Evolutionary conservation across 2,888 invertebrate genomes (phyloP).

Genomic region (Zygogramma bicolorata): DNA sequence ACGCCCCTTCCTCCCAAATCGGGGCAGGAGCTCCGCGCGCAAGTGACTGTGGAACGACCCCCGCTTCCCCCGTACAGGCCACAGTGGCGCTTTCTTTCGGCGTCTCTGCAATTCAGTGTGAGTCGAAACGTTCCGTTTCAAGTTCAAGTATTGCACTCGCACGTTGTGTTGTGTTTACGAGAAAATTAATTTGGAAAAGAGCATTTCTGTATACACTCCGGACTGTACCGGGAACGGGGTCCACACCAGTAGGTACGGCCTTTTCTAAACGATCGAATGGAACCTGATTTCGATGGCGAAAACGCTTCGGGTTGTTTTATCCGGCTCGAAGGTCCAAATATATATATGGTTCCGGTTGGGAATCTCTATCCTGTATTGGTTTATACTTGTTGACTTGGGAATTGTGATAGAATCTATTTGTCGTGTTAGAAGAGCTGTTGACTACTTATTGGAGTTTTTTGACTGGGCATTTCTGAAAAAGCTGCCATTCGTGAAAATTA

Average conservation of each 20-base stretch:
- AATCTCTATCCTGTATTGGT: too few relatives aligned
- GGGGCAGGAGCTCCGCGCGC: conserved; percentile 13
- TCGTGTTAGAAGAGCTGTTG: conserved; percentile 12
- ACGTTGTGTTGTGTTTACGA: conserved; percentile 89
- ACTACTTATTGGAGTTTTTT: conserved; percentile 24
- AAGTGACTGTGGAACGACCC: conserved; percentile 36
- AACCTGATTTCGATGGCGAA: not conserved
- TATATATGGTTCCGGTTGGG: not conserved
- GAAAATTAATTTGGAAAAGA: conserved; percentile 86
- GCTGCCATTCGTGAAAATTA: conserved; percentile 36
- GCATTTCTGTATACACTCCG: conserved; percentile 92
- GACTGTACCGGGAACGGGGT: conserved; percentile 60
- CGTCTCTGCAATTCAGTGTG: conserved; percentile 63
- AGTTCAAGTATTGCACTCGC: conserved; percentile 63
- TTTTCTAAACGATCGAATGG: conserved; percentile 1
- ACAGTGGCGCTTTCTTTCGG: conserved; percentile 49
- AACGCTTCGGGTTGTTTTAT: not conserved
- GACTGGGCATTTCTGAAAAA: conserved; percentile 39
- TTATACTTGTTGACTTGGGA: not conserved
- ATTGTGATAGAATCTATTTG: not conserved
- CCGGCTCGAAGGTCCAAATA: not conserved
- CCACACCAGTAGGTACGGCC: not conserved
- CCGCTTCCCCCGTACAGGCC: conserved; percentile 49
- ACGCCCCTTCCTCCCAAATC: conserved; percentile 13
- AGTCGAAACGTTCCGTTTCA: conserved; percentile 60